A percentile compares a stretch with the other conserved stretches of the same genome.
These are phyloP conservation scores for Lepidocolaptes lacrymiger DNA, from an alignment of 2,797 vertebrate species.

Conservation along the genomic window DNA sequence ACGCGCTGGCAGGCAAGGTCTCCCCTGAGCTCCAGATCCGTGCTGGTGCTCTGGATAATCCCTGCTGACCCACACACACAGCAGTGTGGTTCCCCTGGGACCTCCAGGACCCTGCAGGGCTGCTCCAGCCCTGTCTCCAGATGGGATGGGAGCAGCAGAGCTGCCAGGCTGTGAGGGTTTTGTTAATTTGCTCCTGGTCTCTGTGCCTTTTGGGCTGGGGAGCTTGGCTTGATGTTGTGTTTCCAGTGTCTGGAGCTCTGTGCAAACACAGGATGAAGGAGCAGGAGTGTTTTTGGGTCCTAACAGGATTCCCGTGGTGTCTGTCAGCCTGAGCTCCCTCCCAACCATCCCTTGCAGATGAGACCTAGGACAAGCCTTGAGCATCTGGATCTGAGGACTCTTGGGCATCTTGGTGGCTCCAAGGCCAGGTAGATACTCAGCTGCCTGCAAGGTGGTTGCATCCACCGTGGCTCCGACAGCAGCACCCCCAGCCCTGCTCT, in stretches of 20 bases:
- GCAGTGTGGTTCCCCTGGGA: not conserved
- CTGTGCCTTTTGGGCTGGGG: not conserved
- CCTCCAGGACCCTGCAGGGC: not conserved
- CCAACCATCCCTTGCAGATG: not conserved
- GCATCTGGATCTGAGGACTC: accelerated
- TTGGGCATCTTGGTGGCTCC: not conserved
- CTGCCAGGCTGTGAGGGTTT: not conserved
- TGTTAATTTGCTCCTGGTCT: not conserved
- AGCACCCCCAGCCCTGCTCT: not conserved
- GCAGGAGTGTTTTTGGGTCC: not conserved
- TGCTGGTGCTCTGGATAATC: not conserved
- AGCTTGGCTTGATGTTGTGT: not conserved
- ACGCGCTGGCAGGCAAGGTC: not conserved
- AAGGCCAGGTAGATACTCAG: not conserved
- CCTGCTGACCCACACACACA: not conserved
- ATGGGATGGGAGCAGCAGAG: not conserved
- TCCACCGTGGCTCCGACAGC: accelerated
- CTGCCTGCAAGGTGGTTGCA: not conserved
- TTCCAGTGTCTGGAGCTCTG: not conserved
- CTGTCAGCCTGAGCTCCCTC: not conserved
- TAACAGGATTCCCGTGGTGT: not conserved
- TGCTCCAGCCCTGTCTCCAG: not conserved
- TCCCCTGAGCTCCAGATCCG: not conserved
- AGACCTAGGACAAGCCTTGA: not conserved
- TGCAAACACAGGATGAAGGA: not conserved